A percentile compares a stretch with the other conserved stretches of the same genome.
Evolutionary conservation across 30 jellyfish, hydroid and myxozoan species (phyloP).

Genomic region (Nemopilema nomurai): DNA sequence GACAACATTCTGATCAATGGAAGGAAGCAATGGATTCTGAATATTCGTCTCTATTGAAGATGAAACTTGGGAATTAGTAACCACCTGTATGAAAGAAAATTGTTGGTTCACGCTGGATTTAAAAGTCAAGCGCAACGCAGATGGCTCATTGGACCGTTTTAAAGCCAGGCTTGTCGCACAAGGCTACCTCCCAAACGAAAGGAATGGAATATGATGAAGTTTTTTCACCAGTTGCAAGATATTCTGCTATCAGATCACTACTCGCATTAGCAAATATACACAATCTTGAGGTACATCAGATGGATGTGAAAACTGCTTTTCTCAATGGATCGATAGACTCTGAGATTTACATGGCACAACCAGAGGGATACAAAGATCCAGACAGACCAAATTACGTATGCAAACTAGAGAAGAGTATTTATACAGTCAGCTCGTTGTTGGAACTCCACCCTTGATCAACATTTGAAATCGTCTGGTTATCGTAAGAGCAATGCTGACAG

Average conservation of each 20-base stretch:
- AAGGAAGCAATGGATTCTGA: constrained; percentile 38
- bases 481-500: constrained; percentile 1
- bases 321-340: constrained; percentile 13
- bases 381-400: constrained; percentile 21
- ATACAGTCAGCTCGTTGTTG: constrained; percentile 45
- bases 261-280: constrained; percentile 10
- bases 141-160: constrained; percentile 26
- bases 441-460: background rate
- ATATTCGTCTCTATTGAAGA: constrained; percentile 31
- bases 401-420: constrained; percentile 7
- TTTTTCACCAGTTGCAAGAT: constrained; percentile 28
- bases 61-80: constrained; percentile 55
- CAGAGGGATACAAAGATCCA: constrained; percentile 26
- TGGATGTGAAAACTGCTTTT: constrained; percentile 49
- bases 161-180: constrained; percentile 45
- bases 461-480: background rate
- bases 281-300: constrained; percentile 21
- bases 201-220: constrained; percentile 20
- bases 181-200: constrained; percentile 33
- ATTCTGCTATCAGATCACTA: constrained; percentile 13
- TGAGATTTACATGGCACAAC: constrained; percentile 43
- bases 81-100: constrained; percentile 42
- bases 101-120: constrained; percentile 18
- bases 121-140: constrained; percentile 38
- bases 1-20: constrained; percentile 51